Conservation (phyloP, 2,888 invertebrate species). For the Portevinia maculata region DNA sequence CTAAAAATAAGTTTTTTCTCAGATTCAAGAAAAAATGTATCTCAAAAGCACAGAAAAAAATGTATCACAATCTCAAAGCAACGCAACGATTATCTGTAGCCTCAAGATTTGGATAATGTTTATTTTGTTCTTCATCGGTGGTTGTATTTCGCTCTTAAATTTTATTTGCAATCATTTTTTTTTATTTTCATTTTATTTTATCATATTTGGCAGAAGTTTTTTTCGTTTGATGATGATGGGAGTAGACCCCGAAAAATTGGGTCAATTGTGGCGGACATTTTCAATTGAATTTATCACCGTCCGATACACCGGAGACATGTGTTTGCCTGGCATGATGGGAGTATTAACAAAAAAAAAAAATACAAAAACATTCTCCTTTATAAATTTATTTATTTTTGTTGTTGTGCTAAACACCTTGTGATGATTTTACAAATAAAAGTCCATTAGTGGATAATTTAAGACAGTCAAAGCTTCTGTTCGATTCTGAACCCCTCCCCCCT, state of each 20-base stretch:
- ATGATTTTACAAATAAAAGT: slow-evolving; percentile 26
- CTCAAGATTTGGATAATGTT: slow-evolving; percentile 55
- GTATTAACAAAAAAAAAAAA: slow-evolving; percentile 36
- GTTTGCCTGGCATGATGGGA: slow-evolving; percentile 11
- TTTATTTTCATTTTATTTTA: slow-evolving; percentile 40
- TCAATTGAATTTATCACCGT: slow-evolving; percentile 65
- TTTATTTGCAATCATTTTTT: too few species aligned
- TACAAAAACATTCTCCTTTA: too few species aligned
- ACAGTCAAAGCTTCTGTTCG: slow-evolving; percentile 46
- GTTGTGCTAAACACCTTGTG: slow-evolving; percentile 3
- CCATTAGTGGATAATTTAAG: slow-evolving; percentile 47
- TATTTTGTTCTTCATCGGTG: slow-evolving; percentile 56
- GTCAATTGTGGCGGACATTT: slow-evolving; percentile 67
- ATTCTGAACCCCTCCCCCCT: slow-evolving; percentile 37
- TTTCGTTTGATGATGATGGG: slow-evolving; percentile 60
- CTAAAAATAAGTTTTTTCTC: slow-evolving; percentile 62
- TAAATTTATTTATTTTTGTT: background rate
- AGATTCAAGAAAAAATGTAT: slow-evolving; percentile 11
- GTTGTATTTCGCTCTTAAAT: slow-evolving; percentile 33
- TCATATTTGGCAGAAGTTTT: slow-evolving; percentile 71
- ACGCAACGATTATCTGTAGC: slow-evolving; percentile 25
- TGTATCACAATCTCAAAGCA: slow-evolving; percentile 34
- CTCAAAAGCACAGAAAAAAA: background rate
- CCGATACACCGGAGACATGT: slow-evolving; percentile 34
- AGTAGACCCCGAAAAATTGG: slow-evolving; percentile 66